Conservation (phyloP, 1,140 invertebrate genomes). For the Camponotus floridanus region DNA sequence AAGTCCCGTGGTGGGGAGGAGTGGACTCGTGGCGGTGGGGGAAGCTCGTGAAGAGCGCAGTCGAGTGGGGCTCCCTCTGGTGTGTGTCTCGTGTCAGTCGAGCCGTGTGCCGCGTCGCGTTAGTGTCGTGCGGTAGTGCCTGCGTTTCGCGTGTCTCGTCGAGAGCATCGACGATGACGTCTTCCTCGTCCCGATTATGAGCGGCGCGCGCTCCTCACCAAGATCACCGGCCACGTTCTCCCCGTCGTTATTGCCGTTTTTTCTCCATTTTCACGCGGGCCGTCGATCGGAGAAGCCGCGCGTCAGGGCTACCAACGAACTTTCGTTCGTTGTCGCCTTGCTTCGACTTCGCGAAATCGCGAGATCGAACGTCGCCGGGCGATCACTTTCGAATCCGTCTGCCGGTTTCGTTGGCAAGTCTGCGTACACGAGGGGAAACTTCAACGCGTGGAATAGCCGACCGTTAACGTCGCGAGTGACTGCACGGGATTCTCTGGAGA, state of each 20-base stretch:
- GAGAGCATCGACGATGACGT: conserved; percentile 64
- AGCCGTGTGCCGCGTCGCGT: conserved; percentile 82
- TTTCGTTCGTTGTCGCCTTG: conserved; percentile 13
- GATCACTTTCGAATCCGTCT: background rate
- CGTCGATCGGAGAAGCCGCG: conserved; percentile 9
- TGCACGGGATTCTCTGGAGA: background rate
- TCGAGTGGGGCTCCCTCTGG: conserved; percentile 80
- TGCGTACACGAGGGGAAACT: conserved; percentile 30
- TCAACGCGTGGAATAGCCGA: conserved; percentile 50
- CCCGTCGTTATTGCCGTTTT: background rate
- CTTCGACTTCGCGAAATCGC: background rate
- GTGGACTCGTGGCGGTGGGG: conserved; percentile 14
- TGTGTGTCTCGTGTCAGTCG: conserved; percentile 78
- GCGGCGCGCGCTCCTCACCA: conserved; percentile 51
- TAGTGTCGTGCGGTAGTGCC: conserved; percentile 70
- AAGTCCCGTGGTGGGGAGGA: conserved; percentile 45
- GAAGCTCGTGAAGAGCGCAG: conserved; percentile 42
- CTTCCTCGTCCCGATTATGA: conserved; percentile 66
- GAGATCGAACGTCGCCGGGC: background rate
- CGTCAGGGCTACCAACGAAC: conserved; percentile 7
- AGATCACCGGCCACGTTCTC: conserved; percentile 1
- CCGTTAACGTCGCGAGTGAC: conserved; percentile 48
- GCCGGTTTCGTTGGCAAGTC: background rate
- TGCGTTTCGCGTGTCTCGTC: conserved; percentile 47
- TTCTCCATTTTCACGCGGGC: background rate